A percentile compares a stretch with the other conserved stretches of the same genome.
phyloP scores from a whole-genome alignment of 2,888 invertebrate species.

The Melitaea athalia region DNA sequence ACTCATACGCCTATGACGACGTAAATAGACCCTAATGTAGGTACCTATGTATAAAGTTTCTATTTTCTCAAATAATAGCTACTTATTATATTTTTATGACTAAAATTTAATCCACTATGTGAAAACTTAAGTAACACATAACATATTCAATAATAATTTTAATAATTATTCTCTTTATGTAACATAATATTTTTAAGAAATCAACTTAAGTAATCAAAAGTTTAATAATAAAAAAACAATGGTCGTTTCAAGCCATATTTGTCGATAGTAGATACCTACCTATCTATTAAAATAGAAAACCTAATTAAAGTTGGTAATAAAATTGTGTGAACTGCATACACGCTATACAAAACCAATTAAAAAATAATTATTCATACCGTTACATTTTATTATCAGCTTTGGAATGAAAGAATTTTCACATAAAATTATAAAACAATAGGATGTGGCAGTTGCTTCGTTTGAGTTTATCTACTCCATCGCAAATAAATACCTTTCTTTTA shows the following conservation, averaged over 20 bases:
- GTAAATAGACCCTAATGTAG: too few species aligned
- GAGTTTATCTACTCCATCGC: conserved; percentile 64
- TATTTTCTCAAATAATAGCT: too few species aligned
- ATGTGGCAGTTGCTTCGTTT: conserved; percentile 67
- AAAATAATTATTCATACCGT: conserved; percentile 66
- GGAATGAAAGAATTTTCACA: conserved; percentile 71
- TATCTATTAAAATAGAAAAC: not conserved
- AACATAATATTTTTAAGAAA: not conserved
- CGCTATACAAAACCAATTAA: conserved; percentile 56
- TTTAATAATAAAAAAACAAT: not conserved
- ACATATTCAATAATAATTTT: too few species aligned
- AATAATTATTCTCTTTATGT: too few species aligned
- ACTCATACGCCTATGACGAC: not conserved
- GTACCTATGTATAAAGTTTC: too few species aligned
- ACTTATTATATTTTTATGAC: too few species aligned
- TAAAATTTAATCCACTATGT: too few species aligned
- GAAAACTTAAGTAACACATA: too few species aligned
- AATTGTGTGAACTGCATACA: conserved; percentile 7
- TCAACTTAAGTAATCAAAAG: not conserved
- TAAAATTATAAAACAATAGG: conserved; percentile 71
- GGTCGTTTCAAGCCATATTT: not conserved
- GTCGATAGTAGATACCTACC: not conserved
- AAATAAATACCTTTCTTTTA: conserved; percentile 70
- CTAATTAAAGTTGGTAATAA: conserved; percentile 1
- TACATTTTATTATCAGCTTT: conserved; percentile 63